These are phyloP conservation scores for Gobius niger DNA, from an alignment of 2,113 vertebrate species.

Conservation along the genomic window DNA sequence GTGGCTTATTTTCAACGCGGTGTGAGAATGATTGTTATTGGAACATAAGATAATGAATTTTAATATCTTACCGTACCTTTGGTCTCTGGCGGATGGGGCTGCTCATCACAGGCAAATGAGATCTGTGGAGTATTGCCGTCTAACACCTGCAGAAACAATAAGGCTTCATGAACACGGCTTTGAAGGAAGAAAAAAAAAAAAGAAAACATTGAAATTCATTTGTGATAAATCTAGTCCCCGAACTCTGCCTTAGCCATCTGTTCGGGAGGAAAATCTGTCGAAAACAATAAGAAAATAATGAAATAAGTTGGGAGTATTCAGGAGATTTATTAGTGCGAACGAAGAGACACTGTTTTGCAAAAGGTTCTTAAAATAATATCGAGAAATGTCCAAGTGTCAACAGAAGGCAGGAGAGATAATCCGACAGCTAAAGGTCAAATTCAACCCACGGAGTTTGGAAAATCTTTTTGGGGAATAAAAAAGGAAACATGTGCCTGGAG, in stretches of 20 bases:
- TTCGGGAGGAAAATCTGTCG: conserved; percentile 21
- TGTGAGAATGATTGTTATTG: conserved; percentile 50
- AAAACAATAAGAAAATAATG: conserved; percentile 3
- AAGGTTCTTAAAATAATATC: conserved; percentile 16
- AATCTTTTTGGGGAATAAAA: conserved; percentile 7
- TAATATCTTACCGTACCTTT: conserved; percentile 72
- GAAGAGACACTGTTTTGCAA: conserved; percentile 34
- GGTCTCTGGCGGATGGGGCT: conserved; percentile 73
- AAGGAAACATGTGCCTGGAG: conserved; percentile 4
- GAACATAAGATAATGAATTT: conserved; percentile 62
- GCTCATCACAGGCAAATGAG: conserved; percentile 80
- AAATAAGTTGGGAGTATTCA: conserved; percentile 34
- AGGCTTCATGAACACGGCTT: conserved; percentile 33
- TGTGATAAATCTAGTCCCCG: conserved; percentile 9
- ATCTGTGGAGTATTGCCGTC: conserved; percentile 73
- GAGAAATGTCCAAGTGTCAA: conserved; percentile 34
- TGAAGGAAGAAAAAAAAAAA: too few relatives aligned
- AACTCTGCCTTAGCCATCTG: conserved; percentile 32
- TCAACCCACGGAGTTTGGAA: conserved; percentile 21
- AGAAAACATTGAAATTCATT: conserved; percentile 27
- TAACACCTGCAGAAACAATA: conserved; percentile 70
- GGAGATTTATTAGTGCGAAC: conserved; percentile 52
- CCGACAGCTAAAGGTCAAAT: conserved; percentile 29
- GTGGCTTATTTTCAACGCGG: background rate
- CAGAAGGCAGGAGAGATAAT: conserved; percentile 48